Evolutionary conservation across 2,113 vertebrate genomes (phyloP), one percentile per base, ranked within the genome.

Genomic region (Illadopsis cleaveri): DNA sequence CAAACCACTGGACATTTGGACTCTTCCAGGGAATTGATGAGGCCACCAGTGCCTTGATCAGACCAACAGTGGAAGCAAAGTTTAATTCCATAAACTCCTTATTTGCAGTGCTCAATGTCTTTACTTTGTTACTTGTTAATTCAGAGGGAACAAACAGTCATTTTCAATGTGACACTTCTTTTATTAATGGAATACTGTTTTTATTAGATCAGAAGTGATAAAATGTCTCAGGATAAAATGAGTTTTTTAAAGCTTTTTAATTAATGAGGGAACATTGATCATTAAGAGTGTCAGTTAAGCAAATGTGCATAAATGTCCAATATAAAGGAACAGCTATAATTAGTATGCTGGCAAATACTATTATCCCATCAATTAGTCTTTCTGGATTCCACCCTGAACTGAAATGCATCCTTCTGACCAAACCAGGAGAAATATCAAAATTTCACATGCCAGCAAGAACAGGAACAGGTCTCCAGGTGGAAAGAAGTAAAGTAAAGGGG

Each of bases 241-340:
- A 40, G 31, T n/a, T 94, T 94, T 94, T 95, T 33, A 8, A 66
- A 69, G 93, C 72, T 73, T 91, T 30, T 82, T 92, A 91, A 95
- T 93, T 89, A 96, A 95, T 93, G 68, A 81, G 58, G 33, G 84
- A 93, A 82, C 95, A 76, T 92, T 95, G 79, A 86, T 91, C 78
- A 88, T 91, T 94, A 96, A 65, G n/a, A 37, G 21, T 86, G 62
- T 89, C 64, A 95, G 40, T 83, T 96, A 96, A 95, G 75, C 47
- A 95, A 89, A 94, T 93, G 80, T 48, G 66, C 60, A 80, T 94
- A 78, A 92, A 89, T 64, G 33, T 62, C 76, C 78, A 86, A 88
- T 92, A 86, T 40, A 93, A 93, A 90, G 79, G 79, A 92, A 68
- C 44, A 92, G 37, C 64, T 88, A 86, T 91, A 83, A 93, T 86